phyloP scores from a whole-genome alignment of 2,888 invertebrate species.

The Lithophane leautieri region DNA sequence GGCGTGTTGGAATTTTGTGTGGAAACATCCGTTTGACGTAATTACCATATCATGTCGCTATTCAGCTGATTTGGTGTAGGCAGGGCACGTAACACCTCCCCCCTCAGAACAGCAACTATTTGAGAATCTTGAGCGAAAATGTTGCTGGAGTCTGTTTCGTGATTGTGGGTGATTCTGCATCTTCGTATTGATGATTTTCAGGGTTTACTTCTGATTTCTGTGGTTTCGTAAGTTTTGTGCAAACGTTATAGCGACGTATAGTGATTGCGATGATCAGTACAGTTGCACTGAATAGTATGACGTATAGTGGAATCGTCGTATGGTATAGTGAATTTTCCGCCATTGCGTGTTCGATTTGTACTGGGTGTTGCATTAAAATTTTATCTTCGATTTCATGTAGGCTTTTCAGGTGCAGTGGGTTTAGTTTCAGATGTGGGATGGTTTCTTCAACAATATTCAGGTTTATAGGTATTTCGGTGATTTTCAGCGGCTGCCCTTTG shows the following conservation, averaged over 20 bases:
- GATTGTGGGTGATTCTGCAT: neutral
- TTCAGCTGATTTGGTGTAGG: too few species aligned
- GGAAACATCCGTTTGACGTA: too few species aligned
- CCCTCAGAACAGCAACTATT: slow-evolving; percentile 6
- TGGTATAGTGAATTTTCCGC: neutral
- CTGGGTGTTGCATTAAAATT: neutral
- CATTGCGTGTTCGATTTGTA: neutral
- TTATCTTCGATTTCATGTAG: neutral
- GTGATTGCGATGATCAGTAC: neutral
- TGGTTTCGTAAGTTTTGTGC: neutral
- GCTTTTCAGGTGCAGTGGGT: too few species aligned
- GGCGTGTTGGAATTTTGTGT: too few species aligned
- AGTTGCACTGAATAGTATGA: neutral
- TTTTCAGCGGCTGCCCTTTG: too few species aligned
- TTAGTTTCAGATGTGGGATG: too few species aligned
- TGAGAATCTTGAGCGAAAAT: neutral
- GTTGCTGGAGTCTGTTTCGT: neutral
- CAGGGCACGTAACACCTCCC: too few species aligned
- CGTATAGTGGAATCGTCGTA: neutral
- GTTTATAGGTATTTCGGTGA: too few species aligned
- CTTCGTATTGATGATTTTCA: neutral
- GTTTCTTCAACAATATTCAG: too few species aligned
- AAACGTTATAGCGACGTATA: neutral
- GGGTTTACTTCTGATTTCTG: neutral
- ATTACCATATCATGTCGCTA: too few species aligned